These are phyloP conservation scores for Lithodes maja DNA, from an alignment of 2,888 invertebrate genomes.

Conservation along the genomic window DNA sequence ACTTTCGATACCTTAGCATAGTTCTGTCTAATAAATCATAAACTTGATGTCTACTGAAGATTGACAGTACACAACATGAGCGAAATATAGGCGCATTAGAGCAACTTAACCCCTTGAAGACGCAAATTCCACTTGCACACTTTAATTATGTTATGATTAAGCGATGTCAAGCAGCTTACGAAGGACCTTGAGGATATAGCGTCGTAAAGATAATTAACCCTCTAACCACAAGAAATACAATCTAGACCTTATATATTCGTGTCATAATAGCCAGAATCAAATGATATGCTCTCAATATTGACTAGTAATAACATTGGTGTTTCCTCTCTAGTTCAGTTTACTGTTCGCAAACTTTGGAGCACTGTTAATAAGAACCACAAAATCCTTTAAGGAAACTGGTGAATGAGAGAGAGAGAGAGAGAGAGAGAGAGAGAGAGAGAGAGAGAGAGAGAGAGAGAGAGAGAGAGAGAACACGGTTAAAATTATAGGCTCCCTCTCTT, in stretches of 20 bases:
- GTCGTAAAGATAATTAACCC: not conserved
- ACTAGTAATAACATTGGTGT: not conserved
- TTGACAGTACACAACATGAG: too few relatives aligned
- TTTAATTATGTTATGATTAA: too few relatives aligned
- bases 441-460: not conserved
- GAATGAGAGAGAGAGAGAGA: not conserved
- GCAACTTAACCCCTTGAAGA: too few relatives aligned
- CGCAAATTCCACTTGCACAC: too few relatives aligned
- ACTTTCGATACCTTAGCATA: too few relatives aligned
- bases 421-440: not conserved
- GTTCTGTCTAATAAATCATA: too few relatives aligned
- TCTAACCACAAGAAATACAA: not conserved
- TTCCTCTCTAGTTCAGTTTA: not conserved
- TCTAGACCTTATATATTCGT: not conserved
- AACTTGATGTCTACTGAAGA: too few relatives aligned
- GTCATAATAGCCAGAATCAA: not conserved
- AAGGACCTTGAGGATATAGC: too few relatives aligned
- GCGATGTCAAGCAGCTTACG: too few relatives aligned
- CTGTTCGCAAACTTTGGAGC: not conserved
- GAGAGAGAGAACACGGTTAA: not conserved
- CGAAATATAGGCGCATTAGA: too few relatives aligned
- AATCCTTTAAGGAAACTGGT: not conserved
- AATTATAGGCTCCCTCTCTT: not conserved
- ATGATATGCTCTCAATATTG: not conserved
- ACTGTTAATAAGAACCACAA: not conserved